A percentile compares a stretch with the other conserved stretches of the same genome.
Evolutionary conservation across 2,797 vertebrate genomes (phyloP).

Genomic region (Oreochromis grahami): DNA sequence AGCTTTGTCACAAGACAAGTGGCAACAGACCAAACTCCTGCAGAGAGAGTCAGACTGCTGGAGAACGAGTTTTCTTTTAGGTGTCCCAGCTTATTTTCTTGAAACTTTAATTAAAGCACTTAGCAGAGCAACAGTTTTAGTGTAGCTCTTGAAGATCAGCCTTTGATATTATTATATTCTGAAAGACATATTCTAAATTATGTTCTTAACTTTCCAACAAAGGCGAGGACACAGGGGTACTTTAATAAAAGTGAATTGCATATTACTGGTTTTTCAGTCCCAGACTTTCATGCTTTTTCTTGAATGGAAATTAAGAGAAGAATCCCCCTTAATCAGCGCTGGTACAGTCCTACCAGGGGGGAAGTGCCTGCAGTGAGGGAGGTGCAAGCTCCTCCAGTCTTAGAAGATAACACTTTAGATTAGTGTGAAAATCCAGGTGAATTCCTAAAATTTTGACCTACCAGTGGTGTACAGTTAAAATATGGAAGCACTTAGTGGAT

Average conservation of each 20-base stretch:
- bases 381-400: neutral
- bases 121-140: neutral
- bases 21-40: neutral
- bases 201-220: constrained; percentile 21
- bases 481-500: neutral
- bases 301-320: constrained; percentile 20
- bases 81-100: neutral
- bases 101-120: neutral
- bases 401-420: neutral
- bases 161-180: constrained; percentile 10
- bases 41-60: neutral
- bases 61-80: neutral
- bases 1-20: neutral
- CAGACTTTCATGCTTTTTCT: constrained; percentile 6
- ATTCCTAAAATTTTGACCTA: neutral
- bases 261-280: neutral
- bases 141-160: neutral
- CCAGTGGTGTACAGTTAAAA: neutral
- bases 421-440: neutral
- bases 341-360: neutral
- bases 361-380: neutral
- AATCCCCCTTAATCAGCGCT: constrained; percentile 28
- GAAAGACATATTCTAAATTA: neutral
- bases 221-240: neutral
- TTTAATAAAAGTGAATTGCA: neutral